phyloP scores from a whole-genome alignment of 2,888 invertebrate species.

The Orgyia antiqua region DNA sequence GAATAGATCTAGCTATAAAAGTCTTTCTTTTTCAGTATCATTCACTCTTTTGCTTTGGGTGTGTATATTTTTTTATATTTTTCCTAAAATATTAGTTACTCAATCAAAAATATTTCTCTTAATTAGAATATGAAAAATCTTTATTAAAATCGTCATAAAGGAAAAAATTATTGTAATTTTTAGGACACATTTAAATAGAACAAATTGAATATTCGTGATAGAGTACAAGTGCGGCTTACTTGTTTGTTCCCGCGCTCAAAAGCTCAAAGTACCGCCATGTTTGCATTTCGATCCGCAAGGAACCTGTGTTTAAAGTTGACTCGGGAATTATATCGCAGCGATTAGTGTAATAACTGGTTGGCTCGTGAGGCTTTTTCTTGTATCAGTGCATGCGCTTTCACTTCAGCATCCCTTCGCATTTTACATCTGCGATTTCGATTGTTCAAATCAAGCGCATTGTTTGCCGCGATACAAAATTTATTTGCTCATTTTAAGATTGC shows the following conservation, averaged over 20 bases:
- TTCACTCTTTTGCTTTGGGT: too few relatives aligned
- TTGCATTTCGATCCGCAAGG: conserved; percentile 76
- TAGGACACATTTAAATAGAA: too few relatives aligned
- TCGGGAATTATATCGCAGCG: conserved; percentile 75
- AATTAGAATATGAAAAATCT: too few relatives aligned
- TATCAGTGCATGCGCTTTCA: conserved; percentile 62
- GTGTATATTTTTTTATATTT: too few relatives aligned
- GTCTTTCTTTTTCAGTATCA: too few relatives aligned
- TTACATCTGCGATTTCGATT: conserved; percentile 56
- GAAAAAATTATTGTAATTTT: too few relatives aligned
- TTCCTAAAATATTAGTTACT: too few relatives aligned
- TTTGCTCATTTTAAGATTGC: conserved; percentile 53
- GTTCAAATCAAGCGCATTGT: conserved; percentile 63
- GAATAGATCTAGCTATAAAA: too few relatives aligned
- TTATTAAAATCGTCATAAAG: too few relatives aligned
- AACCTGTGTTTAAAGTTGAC: conserved; percentile 79
- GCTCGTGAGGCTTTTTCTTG: conserved; percentile 64
- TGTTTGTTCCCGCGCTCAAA: conserved; percentile 53
- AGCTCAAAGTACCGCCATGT: conserved; percentile 75
- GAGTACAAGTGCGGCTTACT: too few relatives aligned
- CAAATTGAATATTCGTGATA: conserved; percentile 15
- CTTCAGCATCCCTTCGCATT: conserved; percentile 53
- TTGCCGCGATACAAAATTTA: conserved; percentile 60
- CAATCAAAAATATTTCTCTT: too few relatives aligned
- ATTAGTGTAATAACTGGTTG: conserved; percentile 79